Evolutionary conservation across 2,113 vertebrate species (phyloP).

Genomic region (Callipepla californica): DNA sequence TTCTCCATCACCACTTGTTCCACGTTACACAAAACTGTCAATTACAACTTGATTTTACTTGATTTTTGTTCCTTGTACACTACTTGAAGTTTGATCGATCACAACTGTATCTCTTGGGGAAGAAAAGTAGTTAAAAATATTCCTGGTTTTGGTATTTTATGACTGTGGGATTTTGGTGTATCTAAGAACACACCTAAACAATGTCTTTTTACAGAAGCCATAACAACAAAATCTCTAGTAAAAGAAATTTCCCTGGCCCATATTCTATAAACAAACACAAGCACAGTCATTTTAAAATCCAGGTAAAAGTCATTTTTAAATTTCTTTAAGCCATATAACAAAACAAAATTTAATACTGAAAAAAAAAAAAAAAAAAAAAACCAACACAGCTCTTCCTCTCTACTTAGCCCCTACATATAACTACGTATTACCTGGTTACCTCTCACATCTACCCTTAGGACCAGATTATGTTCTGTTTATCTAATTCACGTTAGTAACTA

Average conservation of each 20-base stretch:
- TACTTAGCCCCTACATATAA: background rate
- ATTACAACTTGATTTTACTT: too few species aligned
- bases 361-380: too few species aligned
- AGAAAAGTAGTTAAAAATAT: background rate
- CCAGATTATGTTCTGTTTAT: accelerated
- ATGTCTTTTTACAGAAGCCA: background rate
- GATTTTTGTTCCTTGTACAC: background rate
- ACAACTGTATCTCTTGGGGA: background rate
- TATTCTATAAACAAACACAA: background rate
- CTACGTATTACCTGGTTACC: background rate
- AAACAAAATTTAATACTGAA: too few species aligned
- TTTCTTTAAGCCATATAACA: too few species aligned
- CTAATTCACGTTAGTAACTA: background rate
- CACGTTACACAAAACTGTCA: too few species aligned
- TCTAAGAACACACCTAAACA: background rate
- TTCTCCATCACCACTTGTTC: too few species aligned
- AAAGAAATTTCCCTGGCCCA: accelerated
- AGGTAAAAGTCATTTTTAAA: background rate
- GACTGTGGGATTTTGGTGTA: background rate
- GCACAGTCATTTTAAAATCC: background rate
- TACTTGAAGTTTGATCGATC: background rate
- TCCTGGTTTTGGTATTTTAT: background rate
- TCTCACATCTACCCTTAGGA: background rate
- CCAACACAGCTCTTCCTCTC: background rate
- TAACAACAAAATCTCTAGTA: background rate